Evolutionary conservation across 2,113 vertebrate species (phyloP).

Genomic region (Protobothrops flavoviridis): DNA sequence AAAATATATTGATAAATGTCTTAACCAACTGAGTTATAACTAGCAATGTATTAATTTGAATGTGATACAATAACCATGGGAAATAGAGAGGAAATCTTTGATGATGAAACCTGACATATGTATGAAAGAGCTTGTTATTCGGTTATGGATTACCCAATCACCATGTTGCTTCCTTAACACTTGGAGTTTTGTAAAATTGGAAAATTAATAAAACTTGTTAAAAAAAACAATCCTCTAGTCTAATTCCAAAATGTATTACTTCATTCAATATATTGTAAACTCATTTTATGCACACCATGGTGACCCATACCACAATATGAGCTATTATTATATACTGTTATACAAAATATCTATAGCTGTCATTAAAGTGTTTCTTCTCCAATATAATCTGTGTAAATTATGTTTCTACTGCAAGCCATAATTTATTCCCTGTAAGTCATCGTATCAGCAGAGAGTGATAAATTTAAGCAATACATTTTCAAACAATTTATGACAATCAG

Average conservation of each 20-base stretch:
- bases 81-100: too few relatives aligned
- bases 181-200: too few relatives aligned
- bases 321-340: background rate
- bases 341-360: background rate
- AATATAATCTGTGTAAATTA: slow-evolving; percentile 1
- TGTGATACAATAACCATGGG: too few relatives aligned
- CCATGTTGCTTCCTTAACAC: too few relatives aligned
- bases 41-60: too few relatives aligned
- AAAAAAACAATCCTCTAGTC: background rate
- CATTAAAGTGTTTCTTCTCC: background rate
- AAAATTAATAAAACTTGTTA: too few relatives aligned
- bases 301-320: background rate
- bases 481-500: slow-evolving; percentile 14
- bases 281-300: background rate
- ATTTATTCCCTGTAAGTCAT: slow-evolving; percentile 12
- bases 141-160: too few relatives aligned
- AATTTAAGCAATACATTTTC: slow-evolving; percentile 25
- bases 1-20: too few relatives aligned
- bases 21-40: too few relatives aligned
- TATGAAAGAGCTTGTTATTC: too few relatives aligned
- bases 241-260: background rate
- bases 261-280: background rate
- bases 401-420: background rate
- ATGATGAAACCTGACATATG: too few relatives aligned
- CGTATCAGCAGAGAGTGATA: background rate